These are phyloP conservation scores for Physeter macrocephalus DNA, from an alignment of 2,113 vertebrate species.

Conservation along the genomic window DNA sequence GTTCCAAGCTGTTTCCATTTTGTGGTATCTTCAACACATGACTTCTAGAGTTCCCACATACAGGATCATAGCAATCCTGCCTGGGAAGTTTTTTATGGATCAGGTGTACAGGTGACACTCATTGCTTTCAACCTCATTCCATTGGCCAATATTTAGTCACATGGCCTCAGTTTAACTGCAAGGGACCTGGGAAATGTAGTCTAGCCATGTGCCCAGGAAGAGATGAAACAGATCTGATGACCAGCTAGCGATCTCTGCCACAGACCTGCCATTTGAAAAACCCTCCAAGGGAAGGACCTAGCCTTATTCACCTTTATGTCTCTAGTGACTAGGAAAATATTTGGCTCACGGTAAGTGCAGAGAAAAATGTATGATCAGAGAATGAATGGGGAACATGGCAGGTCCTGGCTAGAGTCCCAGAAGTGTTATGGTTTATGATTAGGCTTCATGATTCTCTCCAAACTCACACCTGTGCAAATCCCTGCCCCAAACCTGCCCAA, in stretches of 20 bases:
- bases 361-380: background rate
- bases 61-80: background rate
- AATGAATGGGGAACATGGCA: background rate
- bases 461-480: background rate
- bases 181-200: background rate
- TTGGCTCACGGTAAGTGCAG: background rate
- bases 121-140: background rate
- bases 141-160: background rate
- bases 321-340: background rate
- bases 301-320: background rate
- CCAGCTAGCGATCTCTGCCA: background rate
- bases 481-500: background rate
- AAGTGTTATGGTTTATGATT: background rate
- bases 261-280: background rate
- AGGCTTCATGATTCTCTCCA: background rate
- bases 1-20: background rate
- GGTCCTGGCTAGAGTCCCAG: background rate
- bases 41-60: background rate
- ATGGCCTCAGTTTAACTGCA: background rate
- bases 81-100: background rate
- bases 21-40: background rate
- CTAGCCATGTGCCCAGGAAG: background rate
- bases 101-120: background rate
- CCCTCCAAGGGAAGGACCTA: background rate
- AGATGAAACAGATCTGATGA: background rate